Evolutionary conservation across 1,140 invertebrate species (phyloP), one percentile per base, ranked within the genome.

Genomic region (Drosophila auraria): DNA sequence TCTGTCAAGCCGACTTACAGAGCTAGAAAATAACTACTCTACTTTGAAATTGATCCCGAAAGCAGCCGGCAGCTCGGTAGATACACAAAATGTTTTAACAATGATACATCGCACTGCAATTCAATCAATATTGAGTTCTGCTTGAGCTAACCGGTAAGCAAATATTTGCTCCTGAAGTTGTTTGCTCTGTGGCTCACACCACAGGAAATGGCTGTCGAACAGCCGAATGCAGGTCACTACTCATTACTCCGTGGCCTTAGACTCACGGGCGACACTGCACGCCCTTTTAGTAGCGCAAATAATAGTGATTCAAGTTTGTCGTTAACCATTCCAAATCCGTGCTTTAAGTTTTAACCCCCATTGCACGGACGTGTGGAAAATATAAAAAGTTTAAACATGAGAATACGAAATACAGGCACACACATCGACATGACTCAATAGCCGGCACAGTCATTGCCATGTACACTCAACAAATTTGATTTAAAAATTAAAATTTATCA

Each of bases 331-430:
- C 51, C 49, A 27, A 23, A 30, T 49, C 33, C 33, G 42, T 65
- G 40, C 53, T 14, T 62, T 15, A 17, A 23, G 72, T 78, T 86
- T 74, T 84, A 75, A 53, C 63, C 50, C 58, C 47, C 59, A 76
- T 49, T 70, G 53, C 15, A 50, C 38, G 50, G 44, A 77, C 63
- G 72, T 84, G 66, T 42, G 49, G 33, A 54, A 38, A 57, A 66
- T 56, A 57, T 23, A 47, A 81, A 56, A 80, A 36, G 49, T 36
- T 17, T 49, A 68, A 61, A 64, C 51, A 53, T 42, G 56, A 49
- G 51, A 54, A 25, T 57, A 25, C 54, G 42, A 58, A 44, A n/a
- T 27, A 45, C 12, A 38, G 11, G 25, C 44, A 23, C 33, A 68
- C 11, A 38, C 64, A 36, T 11, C 2, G 15, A 50, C 50, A 59